These are phyloP conservation scores for Equus quagga DNA, from an alignment of 2,113 vertebrate species.

Conservation along the genomic window DNA sequence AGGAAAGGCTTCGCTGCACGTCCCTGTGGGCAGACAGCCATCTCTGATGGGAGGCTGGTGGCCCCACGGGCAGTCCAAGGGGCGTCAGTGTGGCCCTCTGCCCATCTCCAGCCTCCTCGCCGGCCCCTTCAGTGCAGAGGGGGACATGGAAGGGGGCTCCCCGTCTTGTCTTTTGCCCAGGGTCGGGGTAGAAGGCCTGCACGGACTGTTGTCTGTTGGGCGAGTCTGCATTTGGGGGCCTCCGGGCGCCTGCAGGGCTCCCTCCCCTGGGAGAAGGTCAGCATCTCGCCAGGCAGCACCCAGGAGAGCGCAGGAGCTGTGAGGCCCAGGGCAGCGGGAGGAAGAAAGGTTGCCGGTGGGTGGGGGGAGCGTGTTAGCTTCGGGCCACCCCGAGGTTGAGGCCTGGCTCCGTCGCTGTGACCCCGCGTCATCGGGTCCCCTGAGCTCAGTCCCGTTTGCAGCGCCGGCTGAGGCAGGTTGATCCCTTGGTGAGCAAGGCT, in stretches of 20 bases:
- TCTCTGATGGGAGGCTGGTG: background rate
- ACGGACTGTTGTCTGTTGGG: too few species aligned
- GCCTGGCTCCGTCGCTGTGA: fast-evolving
- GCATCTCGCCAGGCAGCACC: fast-evolving
- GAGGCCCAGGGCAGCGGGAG: fast-evolving
- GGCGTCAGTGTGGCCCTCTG: background rate
- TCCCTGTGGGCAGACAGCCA: fast-evolving
- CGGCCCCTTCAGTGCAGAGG: fast-evolving
- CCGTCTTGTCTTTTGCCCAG: background rate
- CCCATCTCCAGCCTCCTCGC: background rate
- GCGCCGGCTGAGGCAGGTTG: fast-evolving
- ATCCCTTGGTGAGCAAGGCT: fast-evolving
- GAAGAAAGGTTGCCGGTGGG: fast-evolving
- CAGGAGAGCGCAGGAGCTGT: fast-evolving
- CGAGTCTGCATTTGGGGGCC: too few species aligned
- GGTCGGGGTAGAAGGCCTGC: too few species aligned
- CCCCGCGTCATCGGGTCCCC: background rate
- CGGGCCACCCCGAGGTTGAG: background rate
- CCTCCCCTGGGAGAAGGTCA: background rate
- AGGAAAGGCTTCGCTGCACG: background rate
- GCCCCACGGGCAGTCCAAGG: too few species aligned
- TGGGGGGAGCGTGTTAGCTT: background rate
- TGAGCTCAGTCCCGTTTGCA: background rate
- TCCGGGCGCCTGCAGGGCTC: fast-evolving
- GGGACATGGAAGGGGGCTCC: background rate